Conservation (phyloP, 2,113 vertebrate genomes). For the Oryzias celebensis region DNA sequence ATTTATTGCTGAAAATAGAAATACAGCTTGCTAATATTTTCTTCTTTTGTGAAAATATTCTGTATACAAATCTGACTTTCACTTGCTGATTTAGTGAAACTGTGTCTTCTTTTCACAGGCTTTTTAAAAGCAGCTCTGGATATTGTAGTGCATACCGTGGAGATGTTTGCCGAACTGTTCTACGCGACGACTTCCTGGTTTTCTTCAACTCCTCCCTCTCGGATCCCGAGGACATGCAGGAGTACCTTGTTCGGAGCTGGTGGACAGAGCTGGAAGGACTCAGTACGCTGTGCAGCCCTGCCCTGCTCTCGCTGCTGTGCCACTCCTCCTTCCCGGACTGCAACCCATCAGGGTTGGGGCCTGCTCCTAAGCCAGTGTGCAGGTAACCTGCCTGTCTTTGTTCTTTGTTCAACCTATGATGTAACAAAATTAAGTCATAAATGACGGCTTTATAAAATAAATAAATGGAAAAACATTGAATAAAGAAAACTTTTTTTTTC, state of each 20-base stretch:
- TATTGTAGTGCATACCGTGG: constrained; percentile 92
- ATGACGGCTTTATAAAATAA: too few species aligned
- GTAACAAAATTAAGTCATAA: too few species aligned
- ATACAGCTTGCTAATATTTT: too few species aligned
- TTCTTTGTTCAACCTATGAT: background rate
- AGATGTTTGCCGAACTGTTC: constrained; percentile 80
- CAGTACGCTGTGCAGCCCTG: constrained; percentile 82
- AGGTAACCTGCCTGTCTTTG: constrained; percentile 74
- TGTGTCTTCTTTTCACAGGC: constrained; percentile 60
- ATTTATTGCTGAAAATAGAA: too few species aligned
- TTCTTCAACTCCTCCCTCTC: constrained; percentile 91
- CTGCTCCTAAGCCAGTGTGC: constrained; percentile 90
- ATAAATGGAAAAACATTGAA: too few species aligned
- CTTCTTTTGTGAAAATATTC: too few species aligned
- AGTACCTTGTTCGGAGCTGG: constrained; percentile 84
- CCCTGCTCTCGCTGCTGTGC: constrained; percentile 86
- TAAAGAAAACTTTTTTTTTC: too few species aligned
- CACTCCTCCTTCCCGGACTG: constrained; percentile 90
- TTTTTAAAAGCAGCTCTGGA: constrained; percentile 85
- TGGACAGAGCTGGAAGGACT: constrained; percentile 85
- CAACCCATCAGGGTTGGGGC: constrained; percentile 83
- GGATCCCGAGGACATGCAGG: constrained; percentile 89
- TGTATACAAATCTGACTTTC: too few species aligned
- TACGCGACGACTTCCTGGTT: constrained; percentile 82
- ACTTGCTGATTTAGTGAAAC: background rate